These are phyloP conservation scores for Mus spicilegus DNA, from an alignment of 2,113 vertebrate species.

Conservation along the genomic window DNA sequence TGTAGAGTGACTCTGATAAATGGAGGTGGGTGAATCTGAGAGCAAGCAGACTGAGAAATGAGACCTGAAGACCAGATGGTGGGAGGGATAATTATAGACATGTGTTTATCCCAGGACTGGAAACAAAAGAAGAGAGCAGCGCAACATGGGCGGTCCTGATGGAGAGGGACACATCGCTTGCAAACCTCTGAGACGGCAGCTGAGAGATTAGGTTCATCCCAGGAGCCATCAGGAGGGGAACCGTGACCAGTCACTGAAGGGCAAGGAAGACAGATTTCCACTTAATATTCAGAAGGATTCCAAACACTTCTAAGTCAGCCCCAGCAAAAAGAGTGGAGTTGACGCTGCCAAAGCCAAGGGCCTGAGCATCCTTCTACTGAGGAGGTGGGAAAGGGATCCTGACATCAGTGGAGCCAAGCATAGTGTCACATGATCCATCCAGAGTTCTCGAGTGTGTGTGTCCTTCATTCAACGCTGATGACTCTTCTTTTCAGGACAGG, in stretches of 20 bases:
- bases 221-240: neutral
- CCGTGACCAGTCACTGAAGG: neutral
- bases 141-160: neutral
- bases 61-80: neutral
- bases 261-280: neutral
- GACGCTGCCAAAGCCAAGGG: neutral
- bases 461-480: too few species aligned
- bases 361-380: neutral
- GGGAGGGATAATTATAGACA: neutral
- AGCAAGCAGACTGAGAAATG: neutral
- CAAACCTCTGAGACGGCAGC: neutral
- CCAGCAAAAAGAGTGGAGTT: neutral
- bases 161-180: neutral
- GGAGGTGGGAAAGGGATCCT: neutral
- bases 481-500: neutral
- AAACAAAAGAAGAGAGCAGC: neutral
- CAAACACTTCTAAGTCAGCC: neutral
- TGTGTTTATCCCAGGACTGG: neutral
- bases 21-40: neutral
- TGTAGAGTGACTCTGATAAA: neutral
- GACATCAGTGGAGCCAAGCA: too few species aligned
- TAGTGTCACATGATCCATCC: neutral
- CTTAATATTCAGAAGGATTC: conserved; percentile 8
- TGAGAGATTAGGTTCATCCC: conserved; percentile 14
- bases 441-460: neutral